phyloP scores from a whole-genome alignment of 2,797 vertebrate species.

The Strix occidentalis region DNA sequence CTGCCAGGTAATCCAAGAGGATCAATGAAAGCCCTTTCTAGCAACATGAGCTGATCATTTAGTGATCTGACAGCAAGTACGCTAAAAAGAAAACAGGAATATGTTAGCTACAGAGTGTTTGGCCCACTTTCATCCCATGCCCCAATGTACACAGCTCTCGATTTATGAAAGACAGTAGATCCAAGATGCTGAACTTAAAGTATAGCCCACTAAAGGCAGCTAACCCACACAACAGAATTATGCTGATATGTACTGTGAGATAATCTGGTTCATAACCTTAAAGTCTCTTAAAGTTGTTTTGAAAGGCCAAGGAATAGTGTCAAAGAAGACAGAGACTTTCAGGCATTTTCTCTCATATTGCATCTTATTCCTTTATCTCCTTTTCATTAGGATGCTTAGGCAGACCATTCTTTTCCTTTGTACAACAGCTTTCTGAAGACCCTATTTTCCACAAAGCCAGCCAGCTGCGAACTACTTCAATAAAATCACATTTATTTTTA shows the following conservation, averaged over 20 bases:
- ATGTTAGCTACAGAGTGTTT: background rate
- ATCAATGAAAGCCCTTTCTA: slow-evolving; percentile 93
- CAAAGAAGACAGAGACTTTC: background rate
- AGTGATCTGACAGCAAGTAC: slow-evolving; percentile 83
- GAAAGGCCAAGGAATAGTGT: background rate
- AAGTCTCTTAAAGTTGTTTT: background rate
- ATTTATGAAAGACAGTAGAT: background rate
- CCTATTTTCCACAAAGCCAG: background rate
- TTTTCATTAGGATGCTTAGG: background rate
- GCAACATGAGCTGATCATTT: slow-evolving; percentile 94
- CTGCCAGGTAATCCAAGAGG: slow-evolving; percentile 91
- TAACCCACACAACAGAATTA: background rate
- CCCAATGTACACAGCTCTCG: background rate
- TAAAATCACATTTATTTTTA: background rate
- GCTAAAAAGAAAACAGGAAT: slow-evolving; percentile 65
- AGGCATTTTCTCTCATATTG: background rate
- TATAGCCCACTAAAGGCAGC: background rate
- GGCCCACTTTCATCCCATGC: background rate
- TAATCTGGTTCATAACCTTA: background rate
- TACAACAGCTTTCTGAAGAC: background rate
- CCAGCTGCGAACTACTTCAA: background rate
- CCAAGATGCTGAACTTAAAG: background rate
- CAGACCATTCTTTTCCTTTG: background rate
- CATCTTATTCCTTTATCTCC: background rate
- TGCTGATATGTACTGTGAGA: background rate